phyloP scores from a whole-genome alignment of 2,888 invertebrate species.

The Dugesia japonica region DNA sequence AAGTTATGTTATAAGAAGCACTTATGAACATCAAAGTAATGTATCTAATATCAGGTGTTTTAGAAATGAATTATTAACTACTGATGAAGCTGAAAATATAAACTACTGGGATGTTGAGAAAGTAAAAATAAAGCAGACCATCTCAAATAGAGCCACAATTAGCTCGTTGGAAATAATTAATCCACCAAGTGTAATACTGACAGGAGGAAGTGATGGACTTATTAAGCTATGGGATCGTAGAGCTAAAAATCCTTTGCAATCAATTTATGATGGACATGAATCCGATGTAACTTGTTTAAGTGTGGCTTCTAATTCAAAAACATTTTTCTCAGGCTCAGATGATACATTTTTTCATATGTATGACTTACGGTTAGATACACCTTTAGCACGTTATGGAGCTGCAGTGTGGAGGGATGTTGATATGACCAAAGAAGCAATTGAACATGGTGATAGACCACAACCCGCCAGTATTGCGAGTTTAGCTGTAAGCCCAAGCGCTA shows the following conservation, averaged over 20 bases:
- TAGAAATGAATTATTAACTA: constrained; percentile 25
- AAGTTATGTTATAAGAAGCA: not conserved
- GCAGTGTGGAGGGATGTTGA: constrained; percentile 24
- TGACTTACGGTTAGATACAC: constrained; percentile 21
- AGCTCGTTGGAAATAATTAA: not conserved
- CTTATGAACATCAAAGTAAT: constrained; percentile 24
- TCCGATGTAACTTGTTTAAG: constrained; percentile 14
- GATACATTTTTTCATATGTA: constrained; percentile 24
- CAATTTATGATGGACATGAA: constrained; percentile 26
- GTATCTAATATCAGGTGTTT: constrained; percentile 14
- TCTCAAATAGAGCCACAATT: constrained; percentile 17
- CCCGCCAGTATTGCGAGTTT: constrained; percentile 12
- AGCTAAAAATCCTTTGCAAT: not conserved
- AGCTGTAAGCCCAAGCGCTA: not conserved
- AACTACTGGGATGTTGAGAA: constrained; percentile 26
- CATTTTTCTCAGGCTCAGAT: constrained; percentile 29
- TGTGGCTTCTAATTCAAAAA: constrained; percentile 7
- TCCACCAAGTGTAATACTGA: not conserved
- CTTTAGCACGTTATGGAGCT: constrained; percentile 15
- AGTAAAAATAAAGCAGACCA: constrained; percentile 22
- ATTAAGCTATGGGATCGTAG: constrained; percentile 25
- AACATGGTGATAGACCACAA: constrained; percentile 20
- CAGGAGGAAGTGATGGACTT: constrained; percentile 21
- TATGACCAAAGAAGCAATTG: constrained; percentile 5
- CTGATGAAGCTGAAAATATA: constrained; percentile 22